Conservation (phyloP, 2,888 invertebrate species). For the Lampropteryx suffumata region DNA sequence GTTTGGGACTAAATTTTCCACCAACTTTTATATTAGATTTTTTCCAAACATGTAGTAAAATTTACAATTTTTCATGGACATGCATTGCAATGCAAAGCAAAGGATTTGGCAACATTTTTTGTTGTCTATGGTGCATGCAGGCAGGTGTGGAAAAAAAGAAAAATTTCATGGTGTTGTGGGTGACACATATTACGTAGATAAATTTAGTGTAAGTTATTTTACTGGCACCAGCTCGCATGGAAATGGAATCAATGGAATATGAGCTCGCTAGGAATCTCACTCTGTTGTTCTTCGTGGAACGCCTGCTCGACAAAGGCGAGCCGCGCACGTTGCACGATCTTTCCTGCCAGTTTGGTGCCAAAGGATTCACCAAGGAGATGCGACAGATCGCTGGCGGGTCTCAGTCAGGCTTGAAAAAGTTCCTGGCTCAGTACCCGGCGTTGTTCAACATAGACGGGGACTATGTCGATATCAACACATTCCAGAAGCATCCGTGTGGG, state of each 20-base stretch:
- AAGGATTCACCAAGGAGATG: conserved; percentile 99
- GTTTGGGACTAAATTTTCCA: no score
- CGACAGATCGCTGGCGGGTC: conserved; percentile 97
- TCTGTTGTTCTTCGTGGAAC: conserved; percentile 98
- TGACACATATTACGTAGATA: conserved; percentile 81
- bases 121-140: conserved; percentile 63
- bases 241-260: conserved; percentile 97
- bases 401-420: conserved; percentile 98
- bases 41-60: no score
- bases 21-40: no score
- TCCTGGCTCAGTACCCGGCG: conserved; percentile 97
- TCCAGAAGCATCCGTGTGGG: conserved; percentile 84
- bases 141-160: conserved; percentile 54
- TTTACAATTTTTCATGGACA: no score
- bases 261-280: conserved; percentile 97
- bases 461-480: conserved; percentile 92
- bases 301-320: conserved; percentile 97
- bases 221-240: conserved; percentile 81
- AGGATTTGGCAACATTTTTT: conserved; percentile 52
- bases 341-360: conserved; percentile 99
- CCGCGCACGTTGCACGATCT: conserved; percentile 98
- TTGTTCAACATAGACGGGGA: conserved; percentile 97
- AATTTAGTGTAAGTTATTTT: conserved; percentile 76
- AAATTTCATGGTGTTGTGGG: conserved; percentile 82
- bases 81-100: no score